Evolutionary conservation across 2,797 vertebrate genomes (phyloP), one percentile per base, ranked within the genome.

Genomic region (Acropternis orthonyx): DNA sequence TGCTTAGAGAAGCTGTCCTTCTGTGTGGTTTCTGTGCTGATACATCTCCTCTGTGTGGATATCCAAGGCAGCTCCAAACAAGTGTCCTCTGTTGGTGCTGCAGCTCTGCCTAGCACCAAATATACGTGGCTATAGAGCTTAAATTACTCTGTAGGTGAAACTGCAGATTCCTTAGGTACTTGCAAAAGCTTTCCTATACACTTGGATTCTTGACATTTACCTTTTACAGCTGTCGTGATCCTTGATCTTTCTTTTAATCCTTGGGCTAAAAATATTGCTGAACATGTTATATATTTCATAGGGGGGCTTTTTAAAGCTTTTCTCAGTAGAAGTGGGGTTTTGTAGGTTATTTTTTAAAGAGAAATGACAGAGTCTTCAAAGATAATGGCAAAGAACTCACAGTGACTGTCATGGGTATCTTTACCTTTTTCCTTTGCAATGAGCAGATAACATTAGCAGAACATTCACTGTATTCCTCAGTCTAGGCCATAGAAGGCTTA

Each of bases 231-330:
- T 74, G 39, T 61, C 46, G 19, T 1, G 9, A 23, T 71, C 54
- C 61, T 85, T 41, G 37, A 65, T 93, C 51, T 46, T 91, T 84
- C 44, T 86, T 83, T 71, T 84, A 90, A 89, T 66, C 62, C 58
- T 14, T 39, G 16, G 49, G 8, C 41, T 89, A n/a, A 51, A 94
- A 88, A 80, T 86, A 44, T 23, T 81, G 54, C 59, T 88, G 71
- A 52, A 77, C 52, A 21, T 49, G 10, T 81, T 81, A 36, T 8
- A 13, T 44, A 58, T 82, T 84, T 92, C 3, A 3, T 43, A 37
- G 41, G 7, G 3, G 0, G 0, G 0, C 54, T 83, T 63, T 41
- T 26, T 16, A 9, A 79, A 65, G 21, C 9, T 49, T 49, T 71
- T 58, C 44, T 66, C 28, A 15, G 6, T 43, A 20, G 28, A 27